A percentile compares a stretch with the other conserved stretches of the same genome.
Conservation (phyloP, 2,888 invertebrate genomes). For the Luperina nickerlii region DNA sequence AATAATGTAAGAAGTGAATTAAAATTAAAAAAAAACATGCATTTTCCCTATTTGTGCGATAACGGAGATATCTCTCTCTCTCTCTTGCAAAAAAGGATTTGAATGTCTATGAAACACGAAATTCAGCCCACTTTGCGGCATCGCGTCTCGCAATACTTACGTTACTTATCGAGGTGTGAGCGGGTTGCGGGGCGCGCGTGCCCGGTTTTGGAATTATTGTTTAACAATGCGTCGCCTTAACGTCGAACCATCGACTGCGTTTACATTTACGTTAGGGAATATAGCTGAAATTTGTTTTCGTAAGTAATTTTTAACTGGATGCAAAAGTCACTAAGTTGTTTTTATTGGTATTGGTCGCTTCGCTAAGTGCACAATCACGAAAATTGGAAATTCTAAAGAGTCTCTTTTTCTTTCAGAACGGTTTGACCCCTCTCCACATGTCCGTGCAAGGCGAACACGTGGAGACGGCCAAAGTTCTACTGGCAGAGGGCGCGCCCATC, state of each 20-base stretch:
- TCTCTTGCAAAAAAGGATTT: too few species aligned
- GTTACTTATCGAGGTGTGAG: too few species aligned
- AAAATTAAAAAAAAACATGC: too few species aligned
- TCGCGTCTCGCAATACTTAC: too few species aligned
- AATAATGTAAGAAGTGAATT: too few species aligned
- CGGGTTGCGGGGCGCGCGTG: too few species aligned
- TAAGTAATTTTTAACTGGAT: background rate
- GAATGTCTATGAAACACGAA: too few species aligned
- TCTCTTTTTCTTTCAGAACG: constrained; percentile 90
- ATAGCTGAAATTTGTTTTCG: background rate
- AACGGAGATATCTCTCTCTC: too few species aligned
- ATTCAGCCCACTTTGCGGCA: too few species aligned
- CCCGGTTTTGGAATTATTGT: too few species aligned
- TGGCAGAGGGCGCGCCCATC: constrained; percentile 98
- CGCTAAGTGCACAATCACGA: background rate
- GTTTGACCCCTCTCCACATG: constrained; percentile 99
- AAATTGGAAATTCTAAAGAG: background rate
- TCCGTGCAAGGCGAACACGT: constrained; percentile 99
- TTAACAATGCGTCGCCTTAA: too few species aligned
- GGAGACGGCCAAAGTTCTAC: constrained; percentile 97
- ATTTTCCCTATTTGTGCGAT: too few species aligned
- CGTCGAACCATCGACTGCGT: background rate
- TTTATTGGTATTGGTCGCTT: background rate
- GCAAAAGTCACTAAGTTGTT: background rate
- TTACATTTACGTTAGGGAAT: background rate